Percentiles rank a stretch among this genome's conserved stretches.
Evolutionary conservation across 2,113 vertebrate species (phyloP).

Genomic region (Onychorhynchus coronatus): DNA sequence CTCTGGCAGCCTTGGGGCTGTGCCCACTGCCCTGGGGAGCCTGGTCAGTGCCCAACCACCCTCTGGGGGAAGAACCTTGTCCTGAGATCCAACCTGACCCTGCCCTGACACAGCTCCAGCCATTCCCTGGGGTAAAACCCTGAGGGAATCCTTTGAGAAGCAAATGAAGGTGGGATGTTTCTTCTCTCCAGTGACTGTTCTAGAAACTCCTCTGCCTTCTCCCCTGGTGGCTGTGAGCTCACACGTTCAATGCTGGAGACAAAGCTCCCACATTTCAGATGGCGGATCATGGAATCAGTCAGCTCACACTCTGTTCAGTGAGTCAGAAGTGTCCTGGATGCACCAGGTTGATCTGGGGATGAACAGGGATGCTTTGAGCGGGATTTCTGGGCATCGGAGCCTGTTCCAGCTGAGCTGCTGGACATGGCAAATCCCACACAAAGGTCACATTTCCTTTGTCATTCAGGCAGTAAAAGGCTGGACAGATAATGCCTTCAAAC

Average conservation of each 20-base stretch:
- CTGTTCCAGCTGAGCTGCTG: neutral
- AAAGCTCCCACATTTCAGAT: neutral
- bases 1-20: neutral
- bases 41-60: neutral
- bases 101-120: neutral
- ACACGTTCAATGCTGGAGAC: neutral
- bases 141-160: neutral
- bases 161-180: neutral
- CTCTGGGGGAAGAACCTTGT: neutral
- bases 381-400: neutral
- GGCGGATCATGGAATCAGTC: neutral
- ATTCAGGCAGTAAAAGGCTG: neutral
- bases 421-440: neutral
- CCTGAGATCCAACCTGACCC: neutral
- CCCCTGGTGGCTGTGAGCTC: neutral
- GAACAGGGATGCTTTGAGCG: neutral
- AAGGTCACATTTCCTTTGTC: neutral
- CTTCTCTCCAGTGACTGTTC: neutral
- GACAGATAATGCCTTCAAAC: neutral
- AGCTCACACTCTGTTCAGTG: neutral
- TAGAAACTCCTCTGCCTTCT: neutral
- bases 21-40: neutral
- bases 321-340: neutral
- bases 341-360: neutral
- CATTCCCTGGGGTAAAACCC: neutral